phyloP scores from a whole-genome alignment of 2,797 vertebrate genomes.

The Microhierax caerulescens region DNA sequence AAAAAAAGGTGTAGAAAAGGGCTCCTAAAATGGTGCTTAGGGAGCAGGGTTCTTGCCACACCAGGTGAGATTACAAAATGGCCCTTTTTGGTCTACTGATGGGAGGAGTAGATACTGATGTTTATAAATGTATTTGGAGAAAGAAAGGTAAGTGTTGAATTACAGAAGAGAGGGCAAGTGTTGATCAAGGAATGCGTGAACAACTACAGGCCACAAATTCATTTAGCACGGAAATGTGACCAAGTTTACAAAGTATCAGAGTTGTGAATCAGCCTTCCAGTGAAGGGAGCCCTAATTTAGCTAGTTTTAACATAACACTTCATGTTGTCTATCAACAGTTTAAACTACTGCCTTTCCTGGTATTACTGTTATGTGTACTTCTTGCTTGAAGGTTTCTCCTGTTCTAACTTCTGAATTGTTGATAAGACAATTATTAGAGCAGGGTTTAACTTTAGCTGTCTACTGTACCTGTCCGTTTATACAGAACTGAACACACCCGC shows the following conservation, averaged over 20 bases:
- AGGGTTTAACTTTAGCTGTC: neutral
- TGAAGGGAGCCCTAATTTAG: neutral
- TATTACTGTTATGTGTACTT: neutral
- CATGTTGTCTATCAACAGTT: neutral
- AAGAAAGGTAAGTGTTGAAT: neutral
- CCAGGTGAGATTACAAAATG: neutral
- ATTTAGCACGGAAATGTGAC: neutral
- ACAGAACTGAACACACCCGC: neutral
- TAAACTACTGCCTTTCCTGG: neutral
- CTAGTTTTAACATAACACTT: neutral
- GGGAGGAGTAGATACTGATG: neutral
- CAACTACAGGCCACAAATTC: neutral
- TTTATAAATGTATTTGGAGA: neutral
- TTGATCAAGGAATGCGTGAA: neutral
- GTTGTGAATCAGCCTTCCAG: neutral
- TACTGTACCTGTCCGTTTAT: neutral
- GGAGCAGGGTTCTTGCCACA: neutral
- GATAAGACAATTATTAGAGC: neutral
- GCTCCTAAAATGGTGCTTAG: neutral
- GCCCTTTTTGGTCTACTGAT: neutral
- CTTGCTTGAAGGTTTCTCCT: neutral
- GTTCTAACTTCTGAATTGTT: neutral
- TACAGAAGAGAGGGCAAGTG: neutral
- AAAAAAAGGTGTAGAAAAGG: neutral
- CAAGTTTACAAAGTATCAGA: neutral